Evolutionary conservation across 2,888 invertebrate species (phyloP), one percentile per base, ranked within the genome.

Genomic region (Microplitis manilae): DNA sequence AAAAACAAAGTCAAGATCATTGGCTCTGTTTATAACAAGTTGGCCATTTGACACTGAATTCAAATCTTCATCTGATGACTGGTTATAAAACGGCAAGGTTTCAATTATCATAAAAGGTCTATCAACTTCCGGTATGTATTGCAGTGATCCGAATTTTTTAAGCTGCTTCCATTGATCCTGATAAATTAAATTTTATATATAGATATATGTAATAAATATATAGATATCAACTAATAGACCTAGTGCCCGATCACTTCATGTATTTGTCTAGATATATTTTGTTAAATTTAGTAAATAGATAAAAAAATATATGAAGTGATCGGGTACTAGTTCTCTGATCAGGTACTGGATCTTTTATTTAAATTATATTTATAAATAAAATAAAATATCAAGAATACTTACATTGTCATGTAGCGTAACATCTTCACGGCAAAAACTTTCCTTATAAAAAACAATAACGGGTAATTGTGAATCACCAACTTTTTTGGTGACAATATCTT

Each of bases 61-160:
- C 5, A 90, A 86, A 50, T 91, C 90, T 1, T 91, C 91, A 0
- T 91, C 81, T 6, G 83, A 88, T 0, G 92, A 90, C 62, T 88
- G 86, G 79, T 91, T 89, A 8, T 91, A 90, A 6, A 91, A 90
- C 0, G 91, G 90, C 6, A 93, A 84, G 40, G 91, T 89, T 81
- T 92, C 91, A 60, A 95, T 83, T 0, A 92, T 92, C 1, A 90
- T 89, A 9, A 93, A 78, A 0, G 95, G 92, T 78, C 92, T 91
- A 67, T 93, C 91, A 0, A 95, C 95, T 20, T 92, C 91, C 7
- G 94, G 92, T 73, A 94, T 89, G 86, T 94, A 95, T 1, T 91
- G 89, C 30, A 91, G 85, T 0, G 81, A 82, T 39, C 83, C 84
- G 0, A 88, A 83, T 0, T 82, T 82, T 13, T 91, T 85, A 40